Percentiles rank a stretch among this genome's conserved stretches.
These are phyloP conservation scores for Apostichopus californicus DNA, from an alignment of 35 echinoderm and acorn worm genomes.

Conservation along the genomic window DNA sequence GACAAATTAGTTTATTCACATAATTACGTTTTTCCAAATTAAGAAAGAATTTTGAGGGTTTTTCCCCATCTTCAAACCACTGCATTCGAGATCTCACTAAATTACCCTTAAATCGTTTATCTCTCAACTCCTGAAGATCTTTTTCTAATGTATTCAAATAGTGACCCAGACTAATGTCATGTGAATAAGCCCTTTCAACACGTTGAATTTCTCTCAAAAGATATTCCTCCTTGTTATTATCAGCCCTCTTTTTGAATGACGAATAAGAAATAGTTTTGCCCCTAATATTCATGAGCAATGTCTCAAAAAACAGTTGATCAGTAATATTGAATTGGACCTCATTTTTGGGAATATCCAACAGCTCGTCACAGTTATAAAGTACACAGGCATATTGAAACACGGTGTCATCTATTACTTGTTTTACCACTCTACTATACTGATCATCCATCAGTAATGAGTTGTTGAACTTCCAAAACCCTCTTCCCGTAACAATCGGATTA, in stretches of 20 bases:
- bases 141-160: neutral
- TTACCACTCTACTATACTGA: neutral
- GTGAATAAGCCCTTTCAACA: neutral
- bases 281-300: conserved; percentile 6
- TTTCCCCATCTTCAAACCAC: no score
- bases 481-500: no score
- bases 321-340: neutral
- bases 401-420: neutral
- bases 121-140: conserved; percentile 21
- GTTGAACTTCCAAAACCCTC: no score
- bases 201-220: neutral
- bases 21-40: conserved; percentile 2
- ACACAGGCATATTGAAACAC: neutral
- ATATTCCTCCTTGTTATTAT: neutral
- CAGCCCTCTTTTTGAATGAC: neutral
- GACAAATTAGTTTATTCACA: neutral
- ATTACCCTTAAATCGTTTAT: no score
- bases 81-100: no score
- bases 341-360: neutral
- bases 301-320: neutral
- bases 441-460: neutral
- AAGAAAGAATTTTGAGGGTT: no score
- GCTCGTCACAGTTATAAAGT: neutral
- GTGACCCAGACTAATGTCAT: neutral
- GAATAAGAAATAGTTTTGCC: conserved; percentile 1